Percentiles rank a stretch among this genome's conserved stretches.
These are phyloP conservation scores for Masnerella sp. DNA, from an alignment of 2,888 invertebrate species.

Conservation along the genomic window DNA sequence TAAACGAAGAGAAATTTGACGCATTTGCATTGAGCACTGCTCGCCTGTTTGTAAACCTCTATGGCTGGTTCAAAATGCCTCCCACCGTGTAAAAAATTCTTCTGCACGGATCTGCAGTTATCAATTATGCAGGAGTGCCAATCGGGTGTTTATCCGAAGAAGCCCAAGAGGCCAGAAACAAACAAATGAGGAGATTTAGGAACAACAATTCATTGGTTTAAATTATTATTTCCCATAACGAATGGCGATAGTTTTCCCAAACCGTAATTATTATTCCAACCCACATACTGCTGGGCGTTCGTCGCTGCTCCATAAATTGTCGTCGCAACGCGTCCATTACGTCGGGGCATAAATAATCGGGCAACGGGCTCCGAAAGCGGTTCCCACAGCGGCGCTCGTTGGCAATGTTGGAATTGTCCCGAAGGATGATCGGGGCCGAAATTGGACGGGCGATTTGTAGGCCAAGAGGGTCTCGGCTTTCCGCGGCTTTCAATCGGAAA, in stretches of 20 bases:
- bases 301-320: constrained; percentile 44
- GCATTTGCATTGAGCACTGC: constrained; percentile 28
- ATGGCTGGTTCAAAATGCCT: constrained; percentile 68
- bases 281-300: constrained; percentile 28
- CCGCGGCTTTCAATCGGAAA: too few species aligned
- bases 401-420: constrained; percentile 20
- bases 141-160: constrained; percentile 68
- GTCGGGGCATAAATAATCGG: constrained; percentile 44
- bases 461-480: too few species aligned
- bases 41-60: constrained; percentile 65
- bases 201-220: too few species aligned
- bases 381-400: constrained; percentile 38
- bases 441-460: constrained; percentile 33
- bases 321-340: constrained; percentile 31
- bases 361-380: constrained; percentile 29
- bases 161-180: constrained; percentile 66
- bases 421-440: constrained; percentile 32
- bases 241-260: too few species aligned
- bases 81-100: constrained; percentile 60
- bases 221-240: too few species aligned
- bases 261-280: constrained; percentile 43
- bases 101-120: constrained; percentile 65
- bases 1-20: constrained; percentile 61
- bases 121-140: constrained; percentile 65
- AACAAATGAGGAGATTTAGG: constrained; percentile 22